These are phyloP conservation scores for Agrochola macilenta DNA, from an alignment of 2,888 invertebrate genomes.

Conservation along the genomic window DNA sequence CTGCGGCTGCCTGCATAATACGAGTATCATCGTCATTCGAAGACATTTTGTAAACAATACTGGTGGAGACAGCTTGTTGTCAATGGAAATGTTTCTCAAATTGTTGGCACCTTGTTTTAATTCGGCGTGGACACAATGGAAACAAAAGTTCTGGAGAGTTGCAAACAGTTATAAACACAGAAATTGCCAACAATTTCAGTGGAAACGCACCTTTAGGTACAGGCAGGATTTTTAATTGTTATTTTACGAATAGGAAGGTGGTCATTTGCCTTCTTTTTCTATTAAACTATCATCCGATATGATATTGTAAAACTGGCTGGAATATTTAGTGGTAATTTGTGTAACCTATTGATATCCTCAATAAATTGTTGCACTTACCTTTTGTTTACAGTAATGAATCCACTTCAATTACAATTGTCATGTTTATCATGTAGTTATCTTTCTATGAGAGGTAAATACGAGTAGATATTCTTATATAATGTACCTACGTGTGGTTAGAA, in stretches of 20 bases:
- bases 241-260: background rate
- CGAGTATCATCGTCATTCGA: background rate
- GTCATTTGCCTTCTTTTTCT: background rate
- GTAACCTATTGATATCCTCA: too few species aligned
- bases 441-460: too few species aligned
- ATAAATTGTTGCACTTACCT: too few species aligned
- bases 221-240: too few species aligned
- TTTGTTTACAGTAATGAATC: too few species aligned
- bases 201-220: background rate
- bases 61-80: background rate
- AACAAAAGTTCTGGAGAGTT: background rate
- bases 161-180: background rate
- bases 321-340: background rate
- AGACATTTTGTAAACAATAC: background rate
- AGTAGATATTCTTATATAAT: too few species aligned
- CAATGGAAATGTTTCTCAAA: background rate
- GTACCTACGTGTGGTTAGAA: too few species aligned
- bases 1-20: too few species aligned
- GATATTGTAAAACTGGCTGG: background rate
- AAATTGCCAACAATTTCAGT: background rate
- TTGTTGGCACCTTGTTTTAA: background rate
- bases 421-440: too few species aligned
- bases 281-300: background rate
- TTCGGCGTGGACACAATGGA: background rate
- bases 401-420: too few species aligned